A percentile compares a stretch with the other conserved stretches of the same genome.
Evolutionary conservation across 2,888 invertebrate genomes (phyloP).

Genomic region (Sarcophaga carnaria): DNA sequence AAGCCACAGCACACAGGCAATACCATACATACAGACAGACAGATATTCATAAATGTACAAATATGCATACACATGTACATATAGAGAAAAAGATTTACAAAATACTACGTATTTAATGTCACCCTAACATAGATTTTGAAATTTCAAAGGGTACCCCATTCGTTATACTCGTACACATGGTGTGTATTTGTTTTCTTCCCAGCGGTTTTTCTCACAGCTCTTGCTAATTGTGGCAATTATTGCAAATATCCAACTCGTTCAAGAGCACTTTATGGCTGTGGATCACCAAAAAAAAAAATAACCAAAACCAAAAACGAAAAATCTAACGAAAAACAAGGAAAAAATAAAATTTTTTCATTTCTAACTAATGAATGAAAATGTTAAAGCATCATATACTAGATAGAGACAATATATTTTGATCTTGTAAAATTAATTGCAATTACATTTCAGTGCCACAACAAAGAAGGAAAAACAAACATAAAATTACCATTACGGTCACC

Average conservation of each 20-base stretch:
- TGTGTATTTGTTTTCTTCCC: constrained; percentile 3
- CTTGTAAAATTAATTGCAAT: constrained; percentile 26
- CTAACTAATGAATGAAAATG: constrained; percentile 34
- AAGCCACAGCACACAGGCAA: too few species aligned
- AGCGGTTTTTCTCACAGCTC: constrained; percentile 49
- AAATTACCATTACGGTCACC: background rate
- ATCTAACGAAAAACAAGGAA: background rate
- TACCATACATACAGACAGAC: background rate
- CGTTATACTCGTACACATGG: too few species aligned
- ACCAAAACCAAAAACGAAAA: too few species aligned
- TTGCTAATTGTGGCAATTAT: constrained; percentile 63
- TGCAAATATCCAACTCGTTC: constrained; percentile 43
- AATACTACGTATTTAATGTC: background rate
- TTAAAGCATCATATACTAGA: constrained; percentile 52
- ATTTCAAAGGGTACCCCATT: background rate
- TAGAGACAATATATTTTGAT: constrained; percentile 26
- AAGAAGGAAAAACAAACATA: background rate
- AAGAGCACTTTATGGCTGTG: background rate
- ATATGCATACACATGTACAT: background rate
- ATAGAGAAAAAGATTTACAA: background rate
- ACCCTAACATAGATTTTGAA: constrained; percentile 6
- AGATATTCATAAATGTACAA: constrained; percentile 1
- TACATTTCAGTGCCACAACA: background rate
- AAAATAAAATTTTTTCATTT: background rate
- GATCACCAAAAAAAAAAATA: constrained; percentile 14